Evolutionary conservation across 2,888 invertebrate genomes (phyloP).

Genomic region (Dascillus cervinus): DNA sequence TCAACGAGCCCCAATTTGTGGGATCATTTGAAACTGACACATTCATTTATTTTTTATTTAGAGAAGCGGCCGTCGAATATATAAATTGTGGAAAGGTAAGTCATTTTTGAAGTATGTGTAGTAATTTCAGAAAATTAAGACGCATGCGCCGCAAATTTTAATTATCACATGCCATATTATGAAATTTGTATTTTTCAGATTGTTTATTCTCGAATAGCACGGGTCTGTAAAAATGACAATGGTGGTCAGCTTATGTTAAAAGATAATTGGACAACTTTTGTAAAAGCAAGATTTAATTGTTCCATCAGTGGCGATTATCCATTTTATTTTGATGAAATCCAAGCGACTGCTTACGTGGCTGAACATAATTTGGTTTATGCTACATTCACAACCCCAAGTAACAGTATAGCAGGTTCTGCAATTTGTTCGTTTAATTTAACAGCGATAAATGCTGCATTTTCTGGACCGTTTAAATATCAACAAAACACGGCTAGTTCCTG

Average conservation of each 20-base stretch:
- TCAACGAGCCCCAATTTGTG: slow-evolving; percentile 89
- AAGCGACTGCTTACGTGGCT: slow-evolving; percentile 69
- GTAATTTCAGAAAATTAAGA: no score
- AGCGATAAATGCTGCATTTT: slow-evolving; percentile 71
- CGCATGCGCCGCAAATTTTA: no score
- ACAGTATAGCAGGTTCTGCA: slow-evolving; percentile 85
- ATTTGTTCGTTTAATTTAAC: slow-evolving; percentile 85
- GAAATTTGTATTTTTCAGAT: no score
- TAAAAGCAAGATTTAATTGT: slow-evolving; percentile 79
- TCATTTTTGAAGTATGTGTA: no score
- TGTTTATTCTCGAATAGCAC: slow-evolving; percentile 82
- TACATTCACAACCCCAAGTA: slow-evolving; percentile 77
- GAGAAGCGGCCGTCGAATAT: slow-evolving; percentile 86
- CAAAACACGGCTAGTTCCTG: slow-evolving; percentile 68
- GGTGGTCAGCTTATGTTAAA: slow-evolving; percentile 70
- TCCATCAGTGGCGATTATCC: slow-evolving; percentile 79
- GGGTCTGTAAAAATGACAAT: slow-evolving; percentile 84
- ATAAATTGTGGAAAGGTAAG: slow-evolving; percentile 88
- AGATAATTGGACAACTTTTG: slow-evolving; percentile 87
- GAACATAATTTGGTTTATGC: slow-evolving; percentile 75
- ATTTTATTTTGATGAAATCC: slow-evolving; percentile 85
- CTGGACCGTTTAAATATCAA: slow-evolving; percentile 81
- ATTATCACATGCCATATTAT: no score
- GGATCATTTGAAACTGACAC: slow-evolving; percentile 84
- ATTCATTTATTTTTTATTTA: slow-evolving; percentile 84